phyloP scores from a whole-genome alignment of 2,113 vertebrate species.

The Telmatochromis sp. region DNA sequence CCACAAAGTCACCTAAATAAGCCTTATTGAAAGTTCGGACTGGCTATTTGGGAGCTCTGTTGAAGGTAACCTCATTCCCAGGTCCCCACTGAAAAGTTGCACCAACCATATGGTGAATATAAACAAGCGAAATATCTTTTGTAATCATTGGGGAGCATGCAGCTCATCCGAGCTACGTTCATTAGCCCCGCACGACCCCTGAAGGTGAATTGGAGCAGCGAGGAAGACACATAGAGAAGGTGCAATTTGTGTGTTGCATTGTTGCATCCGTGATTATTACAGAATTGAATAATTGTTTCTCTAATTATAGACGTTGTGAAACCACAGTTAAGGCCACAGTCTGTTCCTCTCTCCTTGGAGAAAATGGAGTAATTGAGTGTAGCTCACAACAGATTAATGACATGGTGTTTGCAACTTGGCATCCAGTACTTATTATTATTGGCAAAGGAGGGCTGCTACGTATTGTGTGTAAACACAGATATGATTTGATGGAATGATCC shows the following conservation, averaged over 20 bases:
- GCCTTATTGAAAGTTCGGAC: not conserved
- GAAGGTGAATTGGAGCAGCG: conserved; percentile 38
- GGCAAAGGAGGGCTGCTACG: conserved; percentile 8
- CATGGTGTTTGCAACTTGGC: conserved; percentile 42
- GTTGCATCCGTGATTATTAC: not conserved
- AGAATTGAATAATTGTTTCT: conserved; percentile 51
- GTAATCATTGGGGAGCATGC: conserved; percentile 13
- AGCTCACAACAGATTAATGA: conserved; percentile 52
- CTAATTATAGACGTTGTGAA: conserved; percentile 41
- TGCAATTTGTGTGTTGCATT: not conserved
- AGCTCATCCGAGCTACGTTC: conserved; percentile 31
- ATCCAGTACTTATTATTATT: conserved; percentile 48
- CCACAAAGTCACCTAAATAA: not conserved
- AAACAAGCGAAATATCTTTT: conserved; percentile 37
- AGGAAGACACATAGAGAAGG: not conserved
- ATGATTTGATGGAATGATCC: conserved; percentile 45
- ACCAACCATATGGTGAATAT: conserved; percentile 49
- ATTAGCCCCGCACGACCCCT: conserved; percentile 49
- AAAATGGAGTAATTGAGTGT: conserved; percentile 56
- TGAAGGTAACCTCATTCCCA: conserved; percentile 34
- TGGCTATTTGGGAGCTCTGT: not conserved
- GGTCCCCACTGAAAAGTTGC: not conserved
- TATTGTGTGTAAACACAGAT: conserved; percentile 21
- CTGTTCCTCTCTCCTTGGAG: conserved; percentile 43
- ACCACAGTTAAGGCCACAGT: conserved; percentile 26